phyloP scores from a whole-genome alignment of 1,140 invertebrate species.

The Macrostomum lignano region DNA sequence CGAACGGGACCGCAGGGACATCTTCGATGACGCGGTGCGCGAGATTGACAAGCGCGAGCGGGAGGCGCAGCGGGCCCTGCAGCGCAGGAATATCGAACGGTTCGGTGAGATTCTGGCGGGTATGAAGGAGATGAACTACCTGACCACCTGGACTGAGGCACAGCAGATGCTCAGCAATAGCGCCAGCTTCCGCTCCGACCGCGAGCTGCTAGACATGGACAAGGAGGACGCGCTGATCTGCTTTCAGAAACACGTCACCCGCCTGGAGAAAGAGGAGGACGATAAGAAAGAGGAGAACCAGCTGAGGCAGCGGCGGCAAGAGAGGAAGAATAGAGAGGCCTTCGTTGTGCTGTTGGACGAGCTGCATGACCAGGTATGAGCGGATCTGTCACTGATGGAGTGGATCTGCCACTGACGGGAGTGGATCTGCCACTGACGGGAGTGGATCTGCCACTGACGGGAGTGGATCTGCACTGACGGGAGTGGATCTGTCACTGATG shows the following conservation, averaged over 20 bases:
- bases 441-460: too few relatives aligned
- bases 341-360: conserved; percentile 64
- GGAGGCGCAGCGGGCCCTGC: conserved; percentile 59
- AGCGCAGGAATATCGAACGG: conserved; percentile 81
- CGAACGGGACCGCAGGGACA: conserved; percentile 66
- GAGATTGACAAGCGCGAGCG: conserved; percentile 60
- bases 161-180: conserved; percentile 52
- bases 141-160: conserved; percentile 86
- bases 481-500: too few relatives aligned
- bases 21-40: conserved; percentile 82
- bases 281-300: conserved; percentile 25
- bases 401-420: too few relatives aligned
- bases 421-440: too few relatives aligned
- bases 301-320: conserved; percentile 41
- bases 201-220: conserved; percentile 42
- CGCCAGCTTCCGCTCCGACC: conserved; percentile 55
- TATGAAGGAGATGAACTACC: conserved; percentile 67
- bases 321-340: conserved; percentile 61
- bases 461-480: too few relatives aligned
- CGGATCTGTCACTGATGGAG: too few relatives aligned
- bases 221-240: conserved; percentile 29
- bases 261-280: conserved; percentile 30
- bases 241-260: conserved; percentile 86
- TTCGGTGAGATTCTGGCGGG: conserved; percentile 64
- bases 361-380: conserved; percentile 76